Conservation (phyloP, 2,888 invertebrate species). For the Herminia tarsipennalis region DNA sequence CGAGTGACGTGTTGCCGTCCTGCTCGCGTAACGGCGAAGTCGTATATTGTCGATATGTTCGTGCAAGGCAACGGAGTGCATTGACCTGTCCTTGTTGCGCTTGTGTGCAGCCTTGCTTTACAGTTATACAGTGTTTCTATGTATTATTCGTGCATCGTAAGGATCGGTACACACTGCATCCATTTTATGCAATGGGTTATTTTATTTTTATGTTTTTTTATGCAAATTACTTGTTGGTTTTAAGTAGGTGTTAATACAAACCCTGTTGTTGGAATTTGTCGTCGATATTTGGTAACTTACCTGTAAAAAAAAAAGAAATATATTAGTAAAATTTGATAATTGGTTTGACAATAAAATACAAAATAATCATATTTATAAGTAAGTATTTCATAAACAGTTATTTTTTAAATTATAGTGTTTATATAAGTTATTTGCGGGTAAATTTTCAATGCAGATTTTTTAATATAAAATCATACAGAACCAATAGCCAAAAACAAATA, state of each 20-base stretch:
- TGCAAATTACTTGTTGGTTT: constrained; percentile 16
- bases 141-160: constrained; percentile 78
- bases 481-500: too few species aligned
- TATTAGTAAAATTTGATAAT: constrained; percentile 3
- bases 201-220: constrained; percentile 31
- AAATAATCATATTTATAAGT: background rate
- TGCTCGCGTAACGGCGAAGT: constrained; percentile 50
- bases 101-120: constrained; percentile 85
- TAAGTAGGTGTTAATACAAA: constrained; percentile 28
- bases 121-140: constrained; percentile 72
- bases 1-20: constrained; percentile 49
- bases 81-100: constrained; percentile 84
- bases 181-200: constrained; percentile 27
- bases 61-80: constrained; percentile 84
- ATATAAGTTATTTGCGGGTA: too few species aligned
- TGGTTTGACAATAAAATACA: too few species aligned
- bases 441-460: too few species aligned
- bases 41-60: constrained; percentile 64
- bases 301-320: constrained; percentile 41
- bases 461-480: background rate
- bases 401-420: too few species aligned
- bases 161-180: constrained; percentile 68
- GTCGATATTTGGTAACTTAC: constrained; percentile 47
- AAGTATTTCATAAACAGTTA: background rate
- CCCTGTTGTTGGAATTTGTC: constrained; percentile 28